Base-by-base conservation (phyloP, 2,888 invertebrate genomes). In the Coremacera marginata region DNA sequence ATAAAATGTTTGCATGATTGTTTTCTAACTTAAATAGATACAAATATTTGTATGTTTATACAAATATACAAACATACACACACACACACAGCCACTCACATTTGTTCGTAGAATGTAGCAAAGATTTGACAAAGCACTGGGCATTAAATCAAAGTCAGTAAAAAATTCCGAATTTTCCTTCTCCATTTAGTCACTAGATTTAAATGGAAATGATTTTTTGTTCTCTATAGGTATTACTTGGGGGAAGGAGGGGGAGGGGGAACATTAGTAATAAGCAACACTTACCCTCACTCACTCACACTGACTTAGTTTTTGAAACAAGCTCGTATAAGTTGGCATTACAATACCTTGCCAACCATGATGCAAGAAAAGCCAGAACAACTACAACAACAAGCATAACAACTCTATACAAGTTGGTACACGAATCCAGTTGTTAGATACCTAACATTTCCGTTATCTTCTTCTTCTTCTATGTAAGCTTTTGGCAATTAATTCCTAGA, bases 131-230 rank as follows among this genome's bases (percentile, higher is more conserved):
- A 80, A 80, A 82, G 80, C 80, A 80, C 71, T 73, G 70, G 76
- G 79, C 80, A 82, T 81, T 82, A 82, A 82, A 82, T 81, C 82
- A 82, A 82, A 80, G 81, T 79, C 55, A 44, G 49, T 73, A 16
- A 49, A 73, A 73, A 73, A 62, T 73, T 70, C 22, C 25, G 14
- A 25, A 5, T 73, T 57, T 57, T 49, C 25, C 44, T 14, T 55
- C 14, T 27, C 16, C 27, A 5, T 25, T 44, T 49, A 67, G 34
- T 25, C 31, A 19, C 31, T 9, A n/a, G 31, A 70, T 63, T 19
- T 37, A n/a, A 31, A 63, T 34, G 63, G 16, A 63, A 37, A 31
- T 27, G n/a, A 1, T 27, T 63, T 31, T 63, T 34, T 19, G 37
- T 37, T 37, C 44, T 11, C 1, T 44, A 7, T 44, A 44, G 11